Base-by-base conservation (phyloP, 2,888 invertebrate species). In the Papilio demoleus region DNA sequence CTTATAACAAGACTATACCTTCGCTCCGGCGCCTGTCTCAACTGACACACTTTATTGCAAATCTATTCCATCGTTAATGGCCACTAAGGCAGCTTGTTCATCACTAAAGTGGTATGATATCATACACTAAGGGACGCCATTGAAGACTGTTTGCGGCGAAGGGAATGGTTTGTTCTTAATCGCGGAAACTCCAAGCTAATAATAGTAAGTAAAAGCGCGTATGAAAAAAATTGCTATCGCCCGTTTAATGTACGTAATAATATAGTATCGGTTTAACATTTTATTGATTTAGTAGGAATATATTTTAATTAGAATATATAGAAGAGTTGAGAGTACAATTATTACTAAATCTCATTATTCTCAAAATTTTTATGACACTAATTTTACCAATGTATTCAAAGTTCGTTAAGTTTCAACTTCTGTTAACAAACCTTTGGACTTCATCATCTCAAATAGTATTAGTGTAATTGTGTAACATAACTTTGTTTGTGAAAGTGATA, bases 401-500 rank as follows among this genome's bases (percentile, higher is more conserved):
- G 4, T 22, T 17, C 4, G 4, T 19, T 11, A 45, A 24, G 12
- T 22, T 50, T 50, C 9, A 22, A 19, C n/a, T 31, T 50, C n/a
- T 53, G 9, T 17, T 9, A 2, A 27, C 31, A 31, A 31, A 56
- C 9, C 31, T 31, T 56, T 6, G 53, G 17, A 27, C 40, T 4
- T n/a, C 27, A 27, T 61, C 27, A 27, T 61, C 59, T 22, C 4
- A 17, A 34, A 31, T 24, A 62, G 58, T 31, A 36, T 22, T 22
- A 12, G 1, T 34, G 40, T 40, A 45, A 53, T 53, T 69, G 65
- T 65, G 60, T 65, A 65, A 68, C 58, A 27, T 38, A 53, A 64
- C 38, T 42, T 64, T 31, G 40, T 31, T 75, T 73, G 77, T 77
- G 78, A 78, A 78, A 78, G 76, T 77, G 70, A 71, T 74, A 70